These are phyloP conservation scores for Montifringilla adamsi DNA, from an alignment of 2,113 vertebrate species.

Conservation along the genomic window DNA sequence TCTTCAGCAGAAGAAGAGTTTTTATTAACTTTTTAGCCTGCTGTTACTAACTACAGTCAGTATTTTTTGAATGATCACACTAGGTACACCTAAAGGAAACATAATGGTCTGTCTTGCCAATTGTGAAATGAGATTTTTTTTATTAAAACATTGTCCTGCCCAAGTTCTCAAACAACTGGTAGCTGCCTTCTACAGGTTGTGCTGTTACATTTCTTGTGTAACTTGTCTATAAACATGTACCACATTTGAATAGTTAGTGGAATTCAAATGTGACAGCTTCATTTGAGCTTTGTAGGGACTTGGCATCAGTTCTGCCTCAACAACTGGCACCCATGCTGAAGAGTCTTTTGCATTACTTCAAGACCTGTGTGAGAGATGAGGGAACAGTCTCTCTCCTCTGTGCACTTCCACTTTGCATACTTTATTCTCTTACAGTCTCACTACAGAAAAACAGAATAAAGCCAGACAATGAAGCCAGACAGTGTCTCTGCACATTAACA, in stretches of 20 bases:
- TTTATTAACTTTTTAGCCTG: background rate
- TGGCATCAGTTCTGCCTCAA: background rate
- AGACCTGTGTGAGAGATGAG: background rate
- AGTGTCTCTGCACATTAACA: background rate
- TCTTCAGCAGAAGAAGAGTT: background rate
- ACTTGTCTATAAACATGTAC: slow-evolving; percentile 24
- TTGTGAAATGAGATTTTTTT: background rate
- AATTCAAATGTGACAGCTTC: slow-evolving; percentile 28
- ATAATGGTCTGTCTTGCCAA: background rate
- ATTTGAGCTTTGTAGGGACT: background rate
- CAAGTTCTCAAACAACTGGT: background rate
- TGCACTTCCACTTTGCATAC: background rate
- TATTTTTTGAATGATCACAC: background rate
- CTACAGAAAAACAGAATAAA: background rate
- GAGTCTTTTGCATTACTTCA: background rate
- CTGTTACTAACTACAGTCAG: background rate
- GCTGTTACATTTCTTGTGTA: slow-evolving; percentile 39
- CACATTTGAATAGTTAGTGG: slow-evolving; percentile 27
- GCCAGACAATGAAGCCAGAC: background rate
- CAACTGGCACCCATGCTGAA: background rate
- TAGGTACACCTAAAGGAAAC: background rate
- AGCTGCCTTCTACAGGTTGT: background rate
- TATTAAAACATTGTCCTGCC: background rate
- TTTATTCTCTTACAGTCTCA: background rate
- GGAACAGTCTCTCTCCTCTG: background rate